Base-by-base conservation (phyloP, 1,140 invertebrate genomes). In the Drosophila mayri region DNA sequence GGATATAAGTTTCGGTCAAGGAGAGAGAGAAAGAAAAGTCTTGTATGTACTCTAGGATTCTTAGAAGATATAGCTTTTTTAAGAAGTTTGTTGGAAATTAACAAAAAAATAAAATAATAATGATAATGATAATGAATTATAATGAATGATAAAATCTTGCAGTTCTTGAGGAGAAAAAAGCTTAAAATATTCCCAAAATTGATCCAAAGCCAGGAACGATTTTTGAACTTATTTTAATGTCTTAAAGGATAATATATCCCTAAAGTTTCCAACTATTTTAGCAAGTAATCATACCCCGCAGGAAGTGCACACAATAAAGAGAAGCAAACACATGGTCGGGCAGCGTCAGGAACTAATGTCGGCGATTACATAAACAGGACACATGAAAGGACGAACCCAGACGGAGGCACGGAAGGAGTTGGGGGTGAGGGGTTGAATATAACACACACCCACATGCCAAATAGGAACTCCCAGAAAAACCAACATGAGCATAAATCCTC, bases 301-400 rank as follows among this genome's bases (percentile, higher is more conserved):
- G 65, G 46, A 67, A 81, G 78, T 86, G 83, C 62, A 82, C 65
- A 60, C 52, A 43, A 52, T 40, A 28, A 50, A 71, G 68, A 67
- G 62, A 72, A 66, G 55, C 49, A 46, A 71, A 60, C 64, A 67
- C 61, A 67, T 68, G 66, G 43, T 10, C 37, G 43, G 49, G 44
- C 46, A 60, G 78, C 76, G 79, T 78, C 71, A 59, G 64, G 67
- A 88, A 88, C 84, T 88, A 88, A 88, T 88, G 84, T 88, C 77
- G 84, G 84, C 80, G 84, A 88, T 88, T 88, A 88, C 85, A 88
- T 88, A 88, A 87, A 88, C 84, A 90, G 76, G 84, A 84, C 84
- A 88, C 84, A 87, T 74, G 85, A 88, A 87, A 80, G 83, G 84
- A 84, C 84, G 72, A 77, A 47, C 79, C 58, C 49, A 54, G 72